These are phyloP conservation scores for Nothobranchius kuhntae DNA, from an alignment of 2,113 vertebrate species.

Conservation along the genomic window DNA sequence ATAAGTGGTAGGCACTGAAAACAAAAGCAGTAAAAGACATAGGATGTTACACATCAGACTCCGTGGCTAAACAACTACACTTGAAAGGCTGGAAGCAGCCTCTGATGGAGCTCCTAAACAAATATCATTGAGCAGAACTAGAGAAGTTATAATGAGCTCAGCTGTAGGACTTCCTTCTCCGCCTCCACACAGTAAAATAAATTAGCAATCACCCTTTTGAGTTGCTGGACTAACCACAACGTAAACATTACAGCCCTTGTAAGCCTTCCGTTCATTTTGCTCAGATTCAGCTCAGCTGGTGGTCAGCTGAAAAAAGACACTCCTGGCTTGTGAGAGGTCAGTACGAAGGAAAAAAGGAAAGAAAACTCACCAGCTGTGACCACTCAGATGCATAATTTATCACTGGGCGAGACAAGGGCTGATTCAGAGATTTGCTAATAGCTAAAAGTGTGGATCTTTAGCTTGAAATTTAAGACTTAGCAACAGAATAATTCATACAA, in stretches of 20 bases:
- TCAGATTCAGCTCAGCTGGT: constrained; percentile 71
- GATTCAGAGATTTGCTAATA: constrained; percentile 41
- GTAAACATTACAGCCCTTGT: constrained; percentile 69
- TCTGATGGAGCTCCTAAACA: constrained; percentile 9
- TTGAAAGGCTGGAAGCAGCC: constrained; percentile 1
- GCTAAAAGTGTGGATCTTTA: constrained; percentile 35
- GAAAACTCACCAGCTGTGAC: constrained; percentile 64
- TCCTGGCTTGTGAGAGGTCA: constrained; percentile 21
- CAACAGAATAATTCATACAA: constrained; percentile 42
- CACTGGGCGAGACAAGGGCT: constrained; percentile 32
- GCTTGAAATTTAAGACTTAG: neutral
- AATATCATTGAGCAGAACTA: constrained; percentile 23
- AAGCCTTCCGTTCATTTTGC: constrained; percentile 72
- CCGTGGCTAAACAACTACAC: too few relatives aligned
- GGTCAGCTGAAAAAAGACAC: constrained; percentile 54
- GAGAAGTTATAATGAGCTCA: constrained; percentile 35
- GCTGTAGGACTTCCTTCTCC: constrained; percentile 38
- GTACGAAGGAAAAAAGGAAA: constrained; percentile 57
- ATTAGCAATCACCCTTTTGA: constrained; percentile 57
- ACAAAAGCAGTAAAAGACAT: too few relatives aligned
- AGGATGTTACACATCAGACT: too few relatives aligned
- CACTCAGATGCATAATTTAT: constrained; percentile 48
- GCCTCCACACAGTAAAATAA: constrained; percentile 47
- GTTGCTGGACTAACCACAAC: constrained; percentile 70
- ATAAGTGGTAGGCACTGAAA: too few relatives aligned